Conservation (phyloP, 2,797 vertebrate genomes). For the Premnoplex brunnescens region DNA sequence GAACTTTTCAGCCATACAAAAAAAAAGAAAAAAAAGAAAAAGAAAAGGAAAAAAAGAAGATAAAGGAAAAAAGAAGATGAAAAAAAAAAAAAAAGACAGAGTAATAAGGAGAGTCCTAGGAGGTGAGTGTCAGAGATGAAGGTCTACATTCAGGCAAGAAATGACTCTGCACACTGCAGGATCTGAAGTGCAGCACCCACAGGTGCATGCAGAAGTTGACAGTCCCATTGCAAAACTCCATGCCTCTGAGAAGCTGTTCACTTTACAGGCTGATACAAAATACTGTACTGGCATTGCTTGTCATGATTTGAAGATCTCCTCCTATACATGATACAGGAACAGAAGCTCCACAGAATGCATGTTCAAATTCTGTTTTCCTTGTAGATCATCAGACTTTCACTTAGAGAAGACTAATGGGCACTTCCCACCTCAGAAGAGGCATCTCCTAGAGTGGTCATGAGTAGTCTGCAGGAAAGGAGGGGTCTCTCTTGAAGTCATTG, state of each 20-base stretch:
- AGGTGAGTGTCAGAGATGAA: neutral
- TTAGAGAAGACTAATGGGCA: neutral
- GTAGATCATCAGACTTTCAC: neutral
- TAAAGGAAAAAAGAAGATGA: too few species aligned
- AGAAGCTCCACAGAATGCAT: neutral
- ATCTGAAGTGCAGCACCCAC: neutral
- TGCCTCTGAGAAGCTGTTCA: fast-evolving
- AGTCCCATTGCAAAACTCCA: neutral
- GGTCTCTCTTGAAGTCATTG: neutral
- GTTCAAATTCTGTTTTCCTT: neutral
- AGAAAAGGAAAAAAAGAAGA: too few species aligned
- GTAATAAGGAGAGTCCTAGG: neutral
- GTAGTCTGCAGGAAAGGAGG: neutral
- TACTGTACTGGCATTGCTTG: neutral
- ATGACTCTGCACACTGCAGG: neutral
- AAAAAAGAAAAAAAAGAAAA: too few species aligned
- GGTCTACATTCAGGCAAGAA: neutral
- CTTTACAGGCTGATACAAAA: neutral
- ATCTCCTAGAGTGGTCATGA: fast-evolving
- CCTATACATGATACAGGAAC: neutral
- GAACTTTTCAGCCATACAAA: neutral
- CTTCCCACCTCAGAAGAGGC: neutral
- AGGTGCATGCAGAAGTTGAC: neutral
- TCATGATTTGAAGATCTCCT: neutral
- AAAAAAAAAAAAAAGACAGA: neutral